Evolutionary conservation across 2,888 invertebrate genomes (phyloP).

Genomic region (Spatulosminthurus flaviceps): DNA sequence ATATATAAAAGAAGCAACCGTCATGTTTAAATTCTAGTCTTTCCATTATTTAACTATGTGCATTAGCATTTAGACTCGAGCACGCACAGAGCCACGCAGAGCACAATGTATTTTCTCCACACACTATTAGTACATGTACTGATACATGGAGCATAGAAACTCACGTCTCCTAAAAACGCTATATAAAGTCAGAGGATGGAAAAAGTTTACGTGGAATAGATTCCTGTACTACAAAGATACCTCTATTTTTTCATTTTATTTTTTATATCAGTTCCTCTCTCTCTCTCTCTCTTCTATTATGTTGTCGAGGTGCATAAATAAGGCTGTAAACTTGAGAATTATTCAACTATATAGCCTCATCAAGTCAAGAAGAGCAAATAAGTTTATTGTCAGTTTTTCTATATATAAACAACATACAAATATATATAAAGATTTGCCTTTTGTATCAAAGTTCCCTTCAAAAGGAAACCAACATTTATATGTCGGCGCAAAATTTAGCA

Average conservation of each 20-base stretch:
- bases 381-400: background rate
- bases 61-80: conserved; percentile 18
- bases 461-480: too few relatives aligned
- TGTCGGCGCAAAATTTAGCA: too few relatives aligned
- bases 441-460: too few relatives aligned
- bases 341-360: background rate
- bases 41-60: conserved; percentile 14
- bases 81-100: background rate
- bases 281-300: background rate
- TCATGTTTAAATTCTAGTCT: background rate
- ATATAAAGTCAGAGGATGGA: too few relatives aligned
- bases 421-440: background rate
- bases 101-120: background rate
- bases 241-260: background rate
- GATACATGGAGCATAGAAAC: too few relatives aligned
- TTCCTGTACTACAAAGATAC: conserved; percentile 4
- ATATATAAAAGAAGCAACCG: background rate
- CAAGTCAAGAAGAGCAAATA: background rate
- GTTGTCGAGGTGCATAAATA: background rate
- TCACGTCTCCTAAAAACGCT: too few relatives aligned
- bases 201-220: background rate
- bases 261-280: background rate
- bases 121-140: background rate
- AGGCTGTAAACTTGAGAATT: background rate
- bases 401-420: background rate